Evolutionary conservation across 2,797 vertebrate species (phyloP).

Genomic region (Eidolon dupreanum): DNA sequence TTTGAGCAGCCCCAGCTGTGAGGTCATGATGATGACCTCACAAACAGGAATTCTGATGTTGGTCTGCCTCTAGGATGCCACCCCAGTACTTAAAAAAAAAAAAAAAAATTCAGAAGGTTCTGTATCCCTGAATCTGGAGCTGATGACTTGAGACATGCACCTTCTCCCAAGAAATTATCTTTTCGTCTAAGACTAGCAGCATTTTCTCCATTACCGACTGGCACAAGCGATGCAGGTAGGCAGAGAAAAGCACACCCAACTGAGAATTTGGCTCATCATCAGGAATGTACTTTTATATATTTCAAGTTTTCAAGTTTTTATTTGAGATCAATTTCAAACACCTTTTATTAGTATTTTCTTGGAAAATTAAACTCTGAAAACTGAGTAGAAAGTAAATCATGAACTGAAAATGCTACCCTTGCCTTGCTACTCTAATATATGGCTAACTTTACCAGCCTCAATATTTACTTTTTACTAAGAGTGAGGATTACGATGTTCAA

Average conservation of each 20-base stretch:
- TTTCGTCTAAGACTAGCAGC: neutral
- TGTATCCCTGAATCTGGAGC: neutral
- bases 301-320: neutral
- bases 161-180: neutral
- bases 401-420: neutral
- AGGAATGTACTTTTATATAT: neutral
- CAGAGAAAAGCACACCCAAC: neutral
- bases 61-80: neutral
- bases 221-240: neutral
- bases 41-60: constrained; percentile 50
- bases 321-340: neutral
- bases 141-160: neutral
- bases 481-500: neutral
- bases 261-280: neutral
- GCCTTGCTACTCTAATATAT: neutral
- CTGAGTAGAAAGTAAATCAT: neutral
- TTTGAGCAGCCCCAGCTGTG: neutral
- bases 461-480: neutral
- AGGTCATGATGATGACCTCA: constrained; percentile 66
- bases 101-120: neutral
- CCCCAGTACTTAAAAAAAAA: neutral
- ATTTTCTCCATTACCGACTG: too few species aligned
- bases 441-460: neutral
- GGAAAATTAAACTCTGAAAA: constrained; percentile 47
- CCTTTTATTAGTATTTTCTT: neutral